phyloP scores from a whole-genome alignment of 2,888 invertebrate genomes.

The Tuta absoluta region DNA sequence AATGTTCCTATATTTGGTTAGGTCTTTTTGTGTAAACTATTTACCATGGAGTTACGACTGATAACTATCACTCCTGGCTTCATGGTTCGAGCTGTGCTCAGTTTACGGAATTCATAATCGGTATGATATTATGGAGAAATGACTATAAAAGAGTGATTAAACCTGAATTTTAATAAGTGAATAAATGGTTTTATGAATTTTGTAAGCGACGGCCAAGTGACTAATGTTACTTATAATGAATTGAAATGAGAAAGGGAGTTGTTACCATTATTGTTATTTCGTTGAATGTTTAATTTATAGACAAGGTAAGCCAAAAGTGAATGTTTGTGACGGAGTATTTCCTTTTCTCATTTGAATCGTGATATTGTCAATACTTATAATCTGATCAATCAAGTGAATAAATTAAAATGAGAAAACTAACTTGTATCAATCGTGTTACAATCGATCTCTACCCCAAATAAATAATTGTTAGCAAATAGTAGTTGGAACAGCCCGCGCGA shows the following conservation, averaged over 20 bases:
- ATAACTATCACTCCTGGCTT: constrained; percentile 35
- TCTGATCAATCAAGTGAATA: constrained; percentile 55
- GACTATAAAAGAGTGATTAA: constrained; percentile 2
- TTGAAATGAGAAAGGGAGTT: constrained; percentile 65
- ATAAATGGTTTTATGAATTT: constrained; percentile 38
- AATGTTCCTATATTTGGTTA: constrained; percentile 67
- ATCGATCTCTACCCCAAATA: background rate
- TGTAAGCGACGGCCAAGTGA: constrained; percentile 33
- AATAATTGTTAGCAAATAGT: no score
- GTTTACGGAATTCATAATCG: constrained; percentile 39
- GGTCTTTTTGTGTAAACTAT: constrained; percentile 58
- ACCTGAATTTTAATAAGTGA: background rate
- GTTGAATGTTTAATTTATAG: constrained; percentile 41
- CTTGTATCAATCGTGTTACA: constrained; percentile 29
- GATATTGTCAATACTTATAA: constrained; percentile 50
- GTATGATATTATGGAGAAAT: constrained; percentile 22
- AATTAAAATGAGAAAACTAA: constrained; percentile 43
- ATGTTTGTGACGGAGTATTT: constrained; percentile 41
- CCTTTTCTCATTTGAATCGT: constrained; percentile 67
- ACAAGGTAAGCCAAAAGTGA: constrained; percentile 36
- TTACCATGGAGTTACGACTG: constrained; percentile 46
- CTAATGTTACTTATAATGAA: constrained; percentile 31
- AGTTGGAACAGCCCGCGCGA: no score
- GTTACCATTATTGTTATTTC: constrained; percentile 41
- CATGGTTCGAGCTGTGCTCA: constrained; percentile 29